Base-by-base conservation (phyloP, 2,113 vertebrate genomes). In the Struthidea cinerea region DNA sequence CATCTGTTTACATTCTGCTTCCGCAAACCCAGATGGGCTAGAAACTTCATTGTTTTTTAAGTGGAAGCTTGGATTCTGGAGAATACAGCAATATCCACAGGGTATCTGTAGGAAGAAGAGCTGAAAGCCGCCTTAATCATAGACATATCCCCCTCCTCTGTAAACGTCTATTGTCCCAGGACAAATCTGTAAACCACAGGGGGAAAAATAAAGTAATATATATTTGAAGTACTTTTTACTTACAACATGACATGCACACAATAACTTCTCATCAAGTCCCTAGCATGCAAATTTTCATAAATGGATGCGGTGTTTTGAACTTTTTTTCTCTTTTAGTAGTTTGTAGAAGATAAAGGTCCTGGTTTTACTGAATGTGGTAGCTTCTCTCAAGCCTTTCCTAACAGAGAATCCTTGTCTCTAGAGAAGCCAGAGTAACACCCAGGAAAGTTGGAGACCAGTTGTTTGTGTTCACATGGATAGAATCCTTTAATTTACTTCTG, bases 1-100 rank as follows among this genome's bases (percentile, higher is more conserved):
- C 97, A 96, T 96, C 97, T 97, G 97, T 97, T 97, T 97, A 97
- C 94, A 96, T 95, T 96, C 90, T 94, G 89, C 97, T 96, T 97
- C 97, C 70, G 68, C 89, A 96, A 92, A 91, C 87, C 95, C 97
- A 96, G 95, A 97, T 97, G 97, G 94, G 84, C 92, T 94, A 83
- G 88, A 90, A 97, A 88, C 91, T 90, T 95, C 93, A 93, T 95
- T 95, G 95, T 91, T 94, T 96, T 92, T 93, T 79, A 91, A 93
- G 84, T 94, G 90, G 80, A 92, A 93, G 87, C 92, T 94, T 91
- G 87, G 87, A 85, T 92, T 71, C 71, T 95, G 82, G 86, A 96
- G 92, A 94, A 95, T 94, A 94, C 84, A 95, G 89, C 57, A 81
- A 61, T 78, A 93, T 94, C 85, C 90, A 90, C 52, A 19, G 95